These are phyloP conservation scores for Aphis craccivora DNA, from an alignment of 1,140 invertebrate genomes.

Conservation along the genomic window DNA sequence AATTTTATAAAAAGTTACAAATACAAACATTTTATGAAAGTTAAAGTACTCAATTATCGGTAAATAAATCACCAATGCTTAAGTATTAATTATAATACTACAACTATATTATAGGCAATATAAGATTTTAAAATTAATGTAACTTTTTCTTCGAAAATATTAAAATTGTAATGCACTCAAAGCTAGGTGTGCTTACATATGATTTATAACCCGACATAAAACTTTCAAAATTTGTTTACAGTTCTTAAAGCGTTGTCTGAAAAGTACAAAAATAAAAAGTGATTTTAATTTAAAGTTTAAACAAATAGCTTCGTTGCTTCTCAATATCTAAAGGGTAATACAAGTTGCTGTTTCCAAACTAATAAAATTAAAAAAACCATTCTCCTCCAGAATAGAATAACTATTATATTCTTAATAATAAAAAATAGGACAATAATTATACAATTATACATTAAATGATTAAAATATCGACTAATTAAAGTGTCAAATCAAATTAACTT, in stretches of 20 bases:
- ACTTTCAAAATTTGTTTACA: not conserved
- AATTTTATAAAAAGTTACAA: not conserved
- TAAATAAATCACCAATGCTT: not conserved
- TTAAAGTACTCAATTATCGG: not conserved
- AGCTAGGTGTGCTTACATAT: not conserved
- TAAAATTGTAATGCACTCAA: not conserved
- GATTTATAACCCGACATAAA: not conserved
- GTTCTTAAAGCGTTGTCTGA: not conserved
- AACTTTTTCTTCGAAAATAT: not conserved
- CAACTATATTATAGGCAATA: not conserved
- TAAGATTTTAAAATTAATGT: not conserved
- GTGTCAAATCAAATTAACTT: not conserved
- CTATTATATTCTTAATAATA: not conserved
- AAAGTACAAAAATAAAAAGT: slow-evolving; percentile 1
- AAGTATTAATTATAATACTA: not conserved
- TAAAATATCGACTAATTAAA: not conserved
- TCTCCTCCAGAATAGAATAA: not conserved
- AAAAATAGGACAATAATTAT: not conserved
- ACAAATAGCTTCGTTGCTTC: not conserved
- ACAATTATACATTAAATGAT: too few relatives aligned
- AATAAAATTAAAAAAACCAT: not conserved
- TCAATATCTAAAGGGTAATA: not conserved
- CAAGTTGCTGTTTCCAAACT: not conserved
- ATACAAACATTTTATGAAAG: not conserved
- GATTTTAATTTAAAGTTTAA: slow-evolving; percentile 1